These are phyloP conservation scores for Peromyscus nudipes DNA, from an alignment of 2,797 vertebrate genomes.

Conservation along the genomic window DNA sequence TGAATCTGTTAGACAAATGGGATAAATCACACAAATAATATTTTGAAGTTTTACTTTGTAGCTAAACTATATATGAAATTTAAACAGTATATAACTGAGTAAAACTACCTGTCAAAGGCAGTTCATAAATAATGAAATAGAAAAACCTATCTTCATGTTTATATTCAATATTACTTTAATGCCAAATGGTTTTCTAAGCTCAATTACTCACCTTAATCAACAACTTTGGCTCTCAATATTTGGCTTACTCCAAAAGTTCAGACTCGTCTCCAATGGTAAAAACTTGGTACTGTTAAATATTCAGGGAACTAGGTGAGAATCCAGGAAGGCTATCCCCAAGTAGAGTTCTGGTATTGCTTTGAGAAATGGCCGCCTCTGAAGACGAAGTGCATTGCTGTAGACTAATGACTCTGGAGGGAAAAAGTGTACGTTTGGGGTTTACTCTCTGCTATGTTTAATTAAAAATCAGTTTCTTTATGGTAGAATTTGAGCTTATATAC, in stretches of 20 bases:
- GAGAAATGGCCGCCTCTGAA: conserved; percentile 4
- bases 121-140: conserved; percentile 74
- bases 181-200: conserved; percentile 68
- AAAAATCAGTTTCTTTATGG: conserved; percentile 40
- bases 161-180: conserved; percentile 72
- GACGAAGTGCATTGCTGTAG: neutral
- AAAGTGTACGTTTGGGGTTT: conserved; percentile 4
- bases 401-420: conserved; percentile 9
- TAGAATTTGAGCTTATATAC: neutral
- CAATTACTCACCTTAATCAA: conserved; percentile 69
- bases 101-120: conserved; percentile 69
- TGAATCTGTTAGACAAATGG: conserved; percentile 63
- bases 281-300: conserved; percentile 12
- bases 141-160: conserved; percentile 67
- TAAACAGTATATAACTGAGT: conserved; percentile 46
- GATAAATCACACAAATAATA: conserved; percentile 63
- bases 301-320: neutral
- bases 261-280: conserved; percentile 23
- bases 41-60: conserved; percentile 64
- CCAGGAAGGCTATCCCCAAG: neutral
- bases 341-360: neutral
- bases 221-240: conserved; percentile 67
- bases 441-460: neutral
- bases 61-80: conserved; percentile 67
- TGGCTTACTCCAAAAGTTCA: conserved; percentile 55